These are phyloP conservation scores for Axea sp. DNA, from an alignment of 2,888 invertebrate species.

Conservation along the genomic window DNA sequence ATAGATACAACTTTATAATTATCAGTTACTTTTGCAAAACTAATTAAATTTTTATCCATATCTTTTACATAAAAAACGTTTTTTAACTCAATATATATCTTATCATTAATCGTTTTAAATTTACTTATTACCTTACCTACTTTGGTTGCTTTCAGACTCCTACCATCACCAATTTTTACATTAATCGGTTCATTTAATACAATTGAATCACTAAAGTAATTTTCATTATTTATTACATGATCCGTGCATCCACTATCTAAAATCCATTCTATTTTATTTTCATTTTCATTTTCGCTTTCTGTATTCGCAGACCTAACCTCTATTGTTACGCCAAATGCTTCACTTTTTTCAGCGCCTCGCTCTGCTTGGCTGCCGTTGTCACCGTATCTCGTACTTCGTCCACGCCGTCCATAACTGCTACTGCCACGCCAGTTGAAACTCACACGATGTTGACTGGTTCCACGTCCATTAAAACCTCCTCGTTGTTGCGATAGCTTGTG, in stretches of 20 bases:
- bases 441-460: background rate
- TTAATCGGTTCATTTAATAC: constrained; percentile 22
- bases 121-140: constrained; percentile 24
- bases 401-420: background rate
- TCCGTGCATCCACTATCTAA: constrained; percentile 56
- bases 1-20: constrained; percentile 39
- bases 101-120: constrained; percentile 9
- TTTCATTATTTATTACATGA: constrained; percentile 57
- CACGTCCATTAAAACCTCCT: background rate
- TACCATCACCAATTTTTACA: constrained; percentile 35
- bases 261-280: constrained; percentile 25
- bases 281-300: background rate
- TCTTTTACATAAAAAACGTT: constrained; percentile 47
- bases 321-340: background rate
- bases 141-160: constrained; percentile 34
- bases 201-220: constrained; percentile 39
- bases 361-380: background rate
- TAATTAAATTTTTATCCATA: constrained; percentile 46
- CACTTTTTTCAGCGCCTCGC: background rate
- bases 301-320: constrained; percentile 2
- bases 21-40: constrained; percentile 35
- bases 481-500: constrained; percentile 1
- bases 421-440: constrained; percentile 1
- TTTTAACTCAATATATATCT: constrained; percentile 5
- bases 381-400: background rate